Conservation (phyloP, 1,140 invertebrate genomes). For the Sycophila sp. region DNA sequence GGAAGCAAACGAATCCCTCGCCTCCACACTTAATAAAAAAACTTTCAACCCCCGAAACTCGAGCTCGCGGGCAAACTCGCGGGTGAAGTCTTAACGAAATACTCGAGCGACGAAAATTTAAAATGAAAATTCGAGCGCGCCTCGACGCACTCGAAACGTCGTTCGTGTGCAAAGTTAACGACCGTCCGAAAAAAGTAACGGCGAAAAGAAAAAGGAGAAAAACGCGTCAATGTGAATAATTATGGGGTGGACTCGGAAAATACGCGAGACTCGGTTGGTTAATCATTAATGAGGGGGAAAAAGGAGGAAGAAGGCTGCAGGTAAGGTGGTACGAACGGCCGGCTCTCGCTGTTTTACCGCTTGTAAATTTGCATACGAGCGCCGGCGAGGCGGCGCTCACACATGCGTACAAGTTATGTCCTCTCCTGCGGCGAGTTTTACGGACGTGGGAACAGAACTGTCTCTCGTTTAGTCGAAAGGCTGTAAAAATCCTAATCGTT, state of each 20-base stretch:
- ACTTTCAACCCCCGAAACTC: too few relatives aligned
- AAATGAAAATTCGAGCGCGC: slow-evolving; percentile 30
- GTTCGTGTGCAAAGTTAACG: too few relatives aligned
- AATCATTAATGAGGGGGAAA: neutral
- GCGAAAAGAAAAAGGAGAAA: neutral
- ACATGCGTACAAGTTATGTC: neutral
- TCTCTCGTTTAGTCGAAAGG: neutral
- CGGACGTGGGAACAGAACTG: too few relatives aligned
- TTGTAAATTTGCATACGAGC: neutral
- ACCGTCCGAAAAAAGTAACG: neutral
- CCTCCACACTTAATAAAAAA: slow-evolving; percentile 19
- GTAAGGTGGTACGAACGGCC: too few relatives aligned
- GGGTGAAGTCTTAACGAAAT: slow-evolving; percentile 22
- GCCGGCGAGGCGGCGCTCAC: neutral
- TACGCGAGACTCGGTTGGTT: neutral
- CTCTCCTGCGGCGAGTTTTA: neutral
- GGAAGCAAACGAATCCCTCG: slow-evolving; percentile 5
- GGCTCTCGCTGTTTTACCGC: neutral
- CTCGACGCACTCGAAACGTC: slow-evolving; percentile 21
- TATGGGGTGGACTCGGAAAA: neutral
- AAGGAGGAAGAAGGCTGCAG: too few relatives aligned
- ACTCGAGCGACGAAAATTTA: neutral
- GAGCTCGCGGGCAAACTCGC: slow-evolving; percentile 19
- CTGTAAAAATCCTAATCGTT: too few relatives aligned
- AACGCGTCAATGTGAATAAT: neutral